Conservation (phyloP, 1,140 invertebrate genomes). For the Adelges cooleyi region DNA sequence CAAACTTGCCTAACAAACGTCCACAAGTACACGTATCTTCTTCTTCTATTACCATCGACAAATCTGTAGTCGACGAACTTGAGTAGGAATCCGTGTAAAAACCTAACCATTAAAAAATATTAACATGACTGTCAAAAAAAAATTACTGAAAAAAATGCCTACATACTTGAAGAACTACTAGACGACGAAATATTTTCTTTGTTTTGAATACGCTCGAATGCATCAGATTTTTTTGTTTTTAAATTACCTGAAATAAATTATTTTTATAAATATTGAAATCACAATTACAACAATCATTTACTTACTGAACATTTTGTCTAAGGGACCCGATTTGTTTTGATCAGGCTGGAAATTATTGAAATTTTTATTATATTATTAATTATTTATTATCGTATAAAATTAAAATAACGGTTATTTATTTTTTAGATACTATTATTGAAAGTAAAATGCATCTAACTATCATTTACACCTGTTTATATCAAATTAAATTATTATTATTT, state of each 20-base stretch:
- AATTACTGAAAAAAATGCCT: too few relatives aligned
- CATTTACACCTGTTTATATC: too few relatives aligned
- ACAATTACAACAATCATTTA: not conserved
- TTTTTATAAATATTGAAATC: not conserved
- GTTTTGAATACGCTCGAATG: not conserved
- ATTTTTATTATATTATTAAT: too few relatives aligned
- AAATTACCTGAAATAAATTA: not conserved
- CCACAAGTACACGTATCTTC: slow-evolving; percentile 16
- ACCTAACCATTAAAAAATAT: not conserved
- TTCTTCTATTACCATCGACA: not conserved
- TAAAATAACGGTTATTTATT: too few relatives aligned
- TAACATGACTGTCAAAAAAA: too few relatives aligned
- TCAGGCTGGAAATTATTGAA: not conserved
- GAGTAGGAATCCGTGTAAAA: not conserved
- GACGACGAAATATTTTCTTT: not conserved
- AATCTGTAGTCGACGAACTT: not conserved
- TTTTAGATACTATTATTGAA: too few relatives aligned
- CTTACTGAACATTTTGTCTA: slow-evolving; percentile 22
- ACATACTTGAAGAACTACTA: not conserved
- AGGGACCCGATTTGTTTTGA: not conserved
- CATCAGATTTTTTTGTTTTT: not conserved
- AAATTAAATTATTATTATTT: too few relatives aligned
- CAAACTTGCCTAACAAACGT: not conserved
- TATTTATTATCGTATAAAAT: too few relatives aligned
- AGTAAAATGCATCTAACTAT: too few relatives aligned